phyloP scores from a whole-genome alignment of 2,797 vertebrate species.

The Cynodonichthys magdalenae region DNA sequence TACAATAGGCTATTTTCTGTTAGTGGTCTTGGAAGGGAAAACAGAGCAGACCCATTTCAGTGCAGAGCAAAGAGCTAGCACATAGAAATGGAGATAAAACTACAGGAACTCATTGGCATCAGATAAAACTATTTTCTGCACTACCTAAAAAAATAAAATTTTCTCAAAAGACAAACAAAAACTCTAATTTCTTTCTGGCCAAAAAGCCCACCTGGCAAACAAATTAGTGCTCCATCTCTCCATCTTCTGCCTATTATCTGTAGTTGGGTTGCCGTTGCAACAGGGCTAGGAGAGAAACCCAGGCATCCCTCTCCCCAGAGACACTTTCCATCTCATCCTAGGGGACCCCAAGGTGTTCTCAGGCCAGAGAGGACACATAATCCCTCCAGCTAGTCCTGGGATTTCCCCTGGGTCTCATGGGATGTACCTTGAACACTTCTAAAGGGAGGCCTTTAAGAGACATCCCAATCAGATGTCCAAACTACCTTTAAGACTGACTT shows the following conservation, averaged over 20 bases:
- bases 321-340: no score
- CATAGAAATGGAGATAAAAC: slow-evolving; percentile 52
- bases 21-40: slow-evolving; percentile 27
- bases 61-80: slow-evolving; percentile 24
- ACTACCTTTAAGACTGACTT: neutral
- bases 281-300: no score
- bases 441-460: no score
- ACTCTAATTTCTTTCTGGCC: slow-evolving; percentile 3
- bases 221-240: slow-evolving; percentile 2
- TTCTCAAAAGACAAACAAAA: slow-evolving; percentile 41
- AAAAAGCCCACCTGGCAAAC: slow-evolving; percentile 14
- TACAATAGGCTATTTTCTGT: slow-evolving; percentile 66
- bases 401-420: no score
- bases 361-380: no score
- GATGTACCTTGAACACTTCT: no score
- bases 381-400: no score
- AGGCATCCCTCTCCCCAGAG: no score
- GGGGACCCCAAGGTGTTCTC: no score
- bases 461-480: no score
- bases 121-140: slow-evolving; percentile 48
- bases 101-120: slow-evolving; percentile 41
- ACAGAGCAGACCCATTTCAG: slow-evolving; percentile 24
- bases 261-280: no score
- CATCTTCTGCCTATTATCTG: no score
- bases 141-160: slow-evolving; percentile 16